Base-by-base conservation (phyloP, 2,888 invertebrate genomes). In the Choristoneura rosaceana region DNA sequence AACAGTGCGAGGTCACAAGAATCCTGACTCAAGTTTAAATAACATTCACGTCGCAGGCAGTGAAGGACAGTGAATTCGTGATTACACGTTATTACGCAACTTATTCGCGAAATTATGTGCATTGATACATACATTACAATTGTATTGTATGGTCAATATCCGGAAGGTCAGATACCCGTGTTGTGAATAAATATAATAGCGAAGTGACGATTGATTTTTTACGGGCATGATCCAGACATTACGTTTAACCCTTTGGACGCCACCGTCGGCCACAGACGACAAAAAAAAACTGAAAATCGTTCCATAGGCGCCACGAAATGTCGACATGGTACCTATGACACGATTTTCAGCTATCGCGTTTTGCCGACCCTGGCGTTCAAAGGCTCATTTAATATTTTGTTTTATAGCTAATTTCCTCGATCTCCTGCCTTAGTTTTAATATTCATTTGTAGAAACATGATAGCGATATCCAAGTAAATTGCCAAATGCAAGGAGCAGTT, bases 91-190 rank as follows among this genome's bases (percentile, higher is more conserved):
- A 63, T 70, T 15, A 41, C 25, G 52, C 58, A 52, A 45, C 52
- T 14, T 61, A 70, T 55, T 63, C 69, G 38, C 66, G 38, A 67
- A 69, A 67, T 25, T 58, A 14, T 34, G 50, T 62, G 61, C 69
- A 67, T 70, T 64, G 59, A 71, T 52, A 63, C 55, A 70, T 69
- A 69, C 59, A 73, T 50, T 59, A 64, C 34, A 64, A 55, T 52
- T 67, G 62, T 34, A 63, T n/a, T 55, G 34, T 55, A 41, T 55
- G 52, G 65, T 66, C 66, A 52, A 55, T 17, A 66, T 14, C 63
- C 63, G 33, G 47, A 63, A 50, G 63, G 63, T 66, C 55, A 66
- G 34, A 63, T 33, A 63, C 33, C 62, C 52, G 62, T 60, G 14
- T 12, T 45, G 34, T 25, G 43, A 10, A 12, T 62, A 62, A 62